Evolutionary conservation across 2,113 vertebrate species (phyloP).

Genomic region (Leptosomus discolor): DNA sequence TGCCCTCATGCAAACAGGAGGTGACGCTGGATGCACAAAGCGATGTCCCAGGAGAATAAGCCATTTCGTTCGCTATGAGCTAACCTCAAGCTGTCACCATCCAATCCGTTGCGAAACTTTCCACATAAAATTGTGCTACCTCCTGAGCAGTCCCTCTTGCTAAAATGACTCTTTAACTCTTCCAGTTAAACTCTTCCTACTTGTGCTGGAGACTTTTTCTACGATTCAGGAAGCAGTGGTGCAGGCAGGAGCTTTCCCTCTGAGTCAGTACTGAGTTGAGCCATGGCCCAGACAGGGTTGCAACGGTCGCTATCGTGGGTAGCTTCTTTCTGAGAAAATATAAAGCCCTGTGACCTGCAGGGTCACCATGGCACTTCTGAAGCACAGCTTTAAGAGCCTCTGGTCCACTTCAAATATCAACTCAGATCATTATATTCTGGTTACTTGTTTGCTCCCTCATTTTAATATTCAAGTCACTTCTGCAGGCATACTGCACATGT

Average conservation of each 20-base stretch:
- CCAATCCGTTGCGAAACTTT: neutral
- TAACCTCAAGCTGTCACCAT: neutral
- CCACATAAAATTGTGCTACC: neutral
- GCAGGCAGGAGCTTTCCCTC: neutral
- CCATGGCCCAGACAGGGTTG: fast-evolving
- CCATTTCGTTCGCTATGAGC: neutral
- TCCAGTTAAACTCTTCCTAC: neutral
- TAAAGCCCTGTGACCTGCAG: neutral
- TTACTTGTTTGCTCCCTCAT: neutral
- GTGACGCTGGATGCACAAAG: neutral
- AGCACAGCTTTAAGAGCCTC: neutral
- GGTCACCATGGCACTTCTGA: neutral
- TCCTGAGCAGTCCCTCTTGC: neutral
- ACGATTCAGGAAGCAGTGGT: neutral
- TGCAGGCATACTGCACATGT: neutral
- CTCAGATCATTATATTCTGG: neutral
- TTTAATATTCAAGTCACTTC: neutral
- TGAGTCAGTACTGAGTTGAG: neutral
- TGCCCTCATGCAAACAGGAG: neutral
- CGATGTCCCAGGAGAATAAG: neutral
- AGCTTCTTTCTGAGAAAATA: neutral
- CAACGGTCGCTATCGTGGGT: neutral
- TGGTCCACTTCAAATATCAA: neutral
- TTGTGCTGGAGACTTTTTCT: neutral
- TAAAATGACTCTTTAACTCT: neutral